phyloP scores from a whole-genome alignment of 2,113 vertebrate genomes.

The Tragelaphus buxtoni region DNA sequence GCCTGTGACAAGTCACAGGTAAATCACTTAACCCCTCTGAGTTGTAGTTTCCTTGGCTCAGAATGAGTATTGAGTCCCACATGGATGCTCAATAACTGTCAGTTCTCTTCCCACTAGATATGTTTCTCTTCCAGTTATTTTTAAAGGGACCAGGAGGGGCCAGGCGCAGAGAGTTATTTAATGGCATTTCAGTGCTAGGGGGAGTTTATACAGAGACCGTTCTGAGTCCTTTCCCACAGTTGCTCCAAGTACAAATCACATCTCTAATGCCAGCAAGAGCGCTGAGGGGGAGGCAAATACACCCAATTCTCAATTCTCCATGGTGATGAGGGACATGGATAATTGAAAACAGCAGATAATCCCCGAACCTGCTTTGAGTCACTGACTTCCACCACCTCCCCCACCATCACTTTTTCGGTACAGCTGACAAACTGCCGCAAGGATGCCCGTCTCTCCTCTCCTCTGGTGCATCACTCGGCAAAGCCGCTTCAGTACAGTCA shows the following conservation, averaged over 20 bases:
- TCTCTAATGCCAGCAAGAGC: conserved; percentile 29
- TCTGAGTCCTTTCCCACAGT: conserved; percentile 37
- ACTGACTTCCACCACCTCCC: conserved; percentile 40
- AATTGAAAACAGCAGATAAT: conserved; percentile 56
- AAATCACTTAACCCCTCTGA: not conserved
- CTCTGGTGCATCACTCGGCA: not conserved
- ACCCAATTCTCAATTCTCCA: conserved; percentile 59
- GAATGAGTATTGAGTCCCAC: not conserved
- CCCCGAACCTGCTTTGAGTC: conserved; percentile 61
- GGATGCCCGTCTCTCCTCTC: not conserved
- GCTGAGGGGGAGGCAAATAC: conserved; percentile 60
- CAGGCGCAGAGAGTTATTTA: not conserved
- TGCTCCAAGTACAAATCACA: conserved; percentile 35
- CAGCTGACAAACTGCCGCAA: not conserved
- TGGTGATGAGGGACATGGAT: conserved; percentile 60
- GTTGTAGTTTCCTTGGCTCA: not conserved
- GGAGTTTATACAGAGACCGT: not conserved
- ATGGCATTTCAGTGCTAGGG: not conserved
- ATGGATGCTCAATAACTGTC: not conserved
- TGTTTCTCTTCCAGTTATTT: conserved; percentile 37
- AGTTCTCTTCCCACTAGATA: not conserved
- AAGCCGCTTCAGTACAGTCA: not conserved
- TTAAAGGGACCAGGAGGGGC: conserved; percentile 40
- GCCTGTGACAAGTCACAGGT: not conserved
- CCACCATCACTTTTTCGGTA: not conserved